phyloP scores from a whole-genome alignment of 37 sponge, comb jelly and placozoan genomes.

The Geodia barretti region DNA sequence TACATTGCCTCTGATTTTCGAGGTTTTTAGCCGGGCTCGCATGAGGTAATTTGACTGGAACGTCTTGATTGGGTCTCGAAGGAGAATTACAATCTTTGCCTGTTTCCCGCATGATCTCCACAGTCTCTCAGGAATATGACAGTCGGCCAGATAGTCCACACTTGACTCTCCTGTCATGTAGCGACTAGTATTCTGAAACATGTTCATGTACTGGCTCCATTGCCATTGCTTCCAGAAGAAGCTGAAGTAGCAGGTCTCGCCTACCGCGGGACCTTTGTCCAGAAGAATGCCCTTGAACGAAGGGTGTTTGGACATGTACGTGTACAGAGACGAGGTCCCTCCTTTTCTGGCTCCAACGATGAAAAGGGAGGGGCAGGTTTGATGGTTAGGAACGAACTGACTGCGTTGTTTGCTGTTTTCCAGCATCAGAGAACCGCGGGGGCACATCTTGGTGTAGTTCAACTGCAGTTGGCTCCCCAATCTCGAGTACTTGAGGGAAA shows the following conservation, averaged over 20 bases:
- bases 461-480: conserved; percentile 46
- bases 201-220: conserved; percentile 53
- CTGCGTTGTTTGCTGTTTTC: not conserved
- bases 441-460: conserved; percentile 35
- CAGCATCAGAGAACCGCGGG: conserved; percentile 28
- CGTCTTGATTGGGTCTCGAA: conserved; percentile 54
- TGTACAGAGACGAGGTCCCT: conserved; percentile 80
- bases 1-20: not conserved
- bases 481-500: too few relatives aligned
- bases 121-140: conserved; percentile 47
- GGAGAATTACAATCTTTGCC: conserved; percentile 56
- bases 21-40: not conserved
- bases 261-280: conserved; percentile 41
- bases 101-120: conserved; percentile 59
- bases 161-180: conserved; percentile 67
- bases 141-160: conserved; percentile 55
- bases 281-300: conserved; percentile 64
- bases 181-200: conserved; percentile 4
- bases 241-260: conserved; percentile 79
- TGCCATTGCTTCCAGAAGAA: conserved; percentile 68
- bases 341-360: conserved; percentile 83
- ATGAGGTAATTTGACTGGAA: conserved; percentile 73
- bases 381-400: conserved; percentile 35
- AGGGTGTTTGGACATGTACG: conserved; percentile 83
- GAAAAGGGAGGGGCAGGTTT: conserved; percentile 77